Conservation (phyloP, 2,888 invertebrate species). For the Drosophila paranaensis region DNA sequence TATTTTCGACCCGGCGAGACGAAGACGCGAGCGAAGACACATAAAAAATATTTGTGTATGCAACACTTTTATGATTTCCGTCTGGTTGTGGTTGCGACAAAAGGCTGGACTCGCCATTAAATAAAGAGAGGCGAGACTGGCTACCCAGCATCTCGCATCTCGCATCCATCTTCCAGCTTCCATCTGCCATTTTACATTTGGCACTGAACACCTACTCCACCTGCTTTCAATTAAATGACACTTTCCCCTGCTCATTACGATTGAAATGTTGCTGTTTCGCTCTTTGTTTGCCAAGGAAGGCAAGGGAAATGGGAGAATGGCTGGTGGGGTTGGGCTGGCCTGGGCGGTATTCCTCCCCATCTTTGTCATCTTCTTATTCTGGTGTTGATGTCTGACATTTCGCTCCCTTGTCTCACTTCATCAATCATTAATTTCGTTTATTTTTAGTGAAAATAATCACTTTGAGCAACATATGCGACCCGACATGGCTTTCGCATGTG, state of each 20-base stretch:
- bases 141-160: slow-evolving; percentile 8
- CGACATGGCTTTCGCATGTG: slow-evolving; percentile 68
- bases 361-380: slow-evolving; percentile 12
- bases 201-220: slow-evolving; percentile 58
- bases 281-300: slow-evolving; percentile 19
- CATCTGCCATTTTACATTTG: background rate
- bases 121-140: background rate
- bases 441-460: slow-evolving; percentile 78
- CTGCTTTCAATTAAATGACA: slow-evolving; percentile 77
- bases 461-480: slow-evolving; percentile 75
- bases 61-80: slow-evolving; percentile 79
- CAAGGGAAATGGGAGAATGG: slow-evolving; percentile 1
- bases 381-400: slow-evolving; percentile 48
- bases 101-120: slow-evolving; percentile 29
- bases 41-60: slow-evolving; percentile 76
- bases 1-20: slow-evolving; percentile 58
- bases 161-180: slow-evolving; percentile 6
- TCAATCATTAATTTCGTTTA: slow-evolving; percentile 77
- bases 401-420: slow-evolving; percentile 75
- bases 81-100: slow-evolving; percentile 51
- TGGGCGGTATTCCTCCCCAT: background rate
- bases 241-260: slow-evolving; percentile 71
- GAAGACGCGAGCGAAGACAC: slow-evolving; percentile 35
- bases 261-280: slow-evolving; percentile 46
- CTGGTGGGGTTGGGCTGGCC: slow-evolving; percentile 15